Evolutionary conservation across 2,888 invertebrate genomes (phyloP), one percentile per base, ranked within the genome.

Genomic region (Aleiodes alternator): DNA sequence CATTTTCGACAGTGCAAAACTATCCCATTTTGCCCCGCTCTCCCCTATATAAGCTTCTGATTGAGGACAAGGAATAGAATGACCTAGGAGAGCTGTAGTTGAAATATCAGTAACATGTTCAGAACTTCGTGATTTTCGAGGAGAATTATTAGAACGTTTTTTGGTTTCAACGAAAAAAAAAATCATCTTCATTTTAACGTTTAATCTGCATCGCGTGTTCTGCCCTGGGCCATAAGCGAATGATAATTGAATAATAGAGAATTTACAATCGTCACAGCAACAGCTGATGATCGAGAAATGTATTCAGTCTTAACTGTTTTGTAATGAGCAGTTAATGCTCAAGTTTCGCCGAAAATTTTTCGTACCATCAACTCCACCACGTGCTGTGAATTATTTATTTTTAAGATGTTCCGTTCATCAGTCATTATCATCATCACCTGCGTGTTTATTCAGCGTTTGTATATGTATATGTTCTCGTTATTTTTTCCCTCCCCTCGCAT

Each of bases 221-320:
- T 1, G 73, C 66, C 48, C 29, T 8, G 16, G 51, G 56, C 23
- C 43, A 43, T 31, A 50, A 56, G 12, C 34, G 23, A 48, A 51
- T 50, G 50, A 31, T 48, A 53, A 66, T 38, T 66, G 55, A 12
- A 43, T 23, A 73, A 68, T 48, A 43, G 16, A 66, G 55, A 34
- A 55, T 43, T 56, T 56, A 70, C 53, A 53, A 53, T 69, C 55
- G 55, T 38, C 69, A 69, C 56, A 55, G 64, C 56, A 75, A 80
- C 87, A 87, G 87, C 86, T 87, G 87, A 88, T 87, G 81, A 85
- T 84, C 86, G 87, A 84, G 85, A 86, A 85, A 56, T 43, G 43
- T 48, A 14, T 38, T 83, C 79, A 79, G 82, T 85, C 76, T 86
- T 85, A 86, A 87, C 84, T 84, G 70, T 70, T 70, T 80, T 82